Base-by-base conservation (phyloP, 2,797 vertebrate genomes). In the Nothura maculosa region DNA sequence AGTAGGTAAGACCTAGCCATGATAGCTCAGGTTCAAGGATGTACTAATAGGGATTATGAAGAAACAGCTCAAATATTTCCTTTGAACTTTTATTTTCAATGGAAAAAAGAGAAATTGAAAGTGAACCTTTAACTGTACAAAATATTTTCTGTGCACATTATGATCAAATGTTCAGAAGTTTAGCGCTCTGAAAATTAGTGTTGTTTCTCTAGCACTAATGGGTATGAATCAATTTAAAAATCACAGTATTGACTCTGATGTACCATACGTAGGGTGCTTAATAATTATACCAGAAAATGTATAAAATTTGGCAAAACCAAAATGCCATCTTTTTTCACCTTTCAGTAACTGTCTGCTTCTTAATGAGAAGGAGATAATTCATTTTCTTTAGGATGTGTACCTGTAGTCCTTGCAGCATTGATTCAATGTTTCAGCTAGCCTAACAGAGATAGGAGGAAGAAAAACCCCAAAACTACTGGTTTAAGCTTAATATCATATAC, bases 291-390 rank as follows among this genome's bases (percentile, higher is more conserved):
- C 14, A 21, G 40, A 2, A 70, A 79, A 1, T 22, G 6, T 50
- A 62, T 67, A 32, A 81, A 81, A 45, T 32, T 32, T 45, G 72
- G 7, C 6, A 81, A 85, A 43, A 5, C 3, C 9, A 22, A 48
- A 96, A 96, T 91, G 90, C 80, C 85, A 87, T 76, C 74, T 90
- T 89, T 95, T 91, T 92, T 89, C 92, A 93, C 93, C 89, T 82
- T 86, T 96, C 93, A 93, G 68, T 87, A 89, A 76, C 94, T 95
- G 94, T 96, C 96, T 30, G 18, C 15, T 64, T 64, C 40, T 14
- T 30, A 96, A 73, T 96, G 91, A 96, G 84, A 78, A 83, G 79
- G 61, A 92, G 88, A 92, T 58, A 76, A 57, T 72, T 79, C 72
- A 43, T 9, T 91, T 93, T 70, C 86, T 92, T 61, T 55, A 81